Conservation (phyloP, 2,113 vertebrate species). For the Prionailurus bengalensis region DNA sequence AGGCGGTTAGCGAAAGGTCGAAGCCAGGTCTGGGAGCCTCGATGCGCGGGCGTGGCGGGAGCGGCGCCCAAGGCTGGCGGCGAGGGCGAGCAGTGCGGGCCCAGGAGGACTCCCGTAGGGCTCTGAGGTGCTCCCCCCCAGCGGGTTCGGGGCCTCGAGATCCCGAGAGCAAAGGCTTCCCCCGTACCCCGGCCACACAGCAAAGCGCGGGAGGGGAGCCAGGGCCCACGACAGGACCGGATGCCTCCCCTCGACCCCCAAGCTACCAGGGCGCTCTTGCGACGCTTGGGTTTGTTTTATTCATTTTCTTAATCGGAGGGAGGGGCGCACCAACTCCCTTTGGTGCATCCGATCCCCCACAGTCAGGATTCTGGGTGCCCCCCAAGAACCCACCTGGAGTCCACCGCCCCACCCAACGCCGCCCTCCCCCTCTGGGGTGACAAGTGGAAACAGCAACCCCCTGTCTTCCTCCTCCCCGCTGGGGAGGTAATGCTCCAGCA, state of each 20-base stretch:
- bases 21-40: background rate
- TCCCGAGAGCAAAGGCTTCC: background rate
- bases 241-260: background rate
- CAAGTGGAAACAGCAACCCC: slow-evolving; percentile 11
- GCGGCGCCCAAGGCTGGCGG: background rate
- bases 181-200: background rate
- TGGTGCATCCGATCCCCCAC: slow-evolving; percentile 14
- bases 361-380: background rate
- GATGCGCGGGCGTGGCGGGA: background rate
- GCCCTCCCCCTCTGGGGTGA: slow-evolving; percentile 33
- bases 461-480: background rate
- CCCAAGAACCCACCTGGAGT: slow-evolving; percentile 62
- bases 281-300: background rate
- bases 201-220: background rate
- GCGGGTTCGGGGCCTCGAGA: background rate
- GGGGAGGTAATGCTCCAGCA: background rate
- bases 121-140: background rate
- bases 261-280: background rate
- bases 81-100: background rate
- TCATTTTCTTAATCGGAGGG: slow-evolving; percentile 22
- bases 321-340: slow-evolving; percentile 47
- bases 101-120: background rate
- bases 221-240: background rate
- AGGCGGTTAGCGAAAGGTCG: slow-evolving; percentile 47
- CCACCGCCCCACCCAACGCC: slow-evolving; percentile 60